Percentiles rank a stretch among this genome's conserved stretches.
These are phyloP conservation scores for Cheirogaleus major DNA, from an alignment of 2,797 vertebrate genomes.

Conservation along the genomic window DNA sequence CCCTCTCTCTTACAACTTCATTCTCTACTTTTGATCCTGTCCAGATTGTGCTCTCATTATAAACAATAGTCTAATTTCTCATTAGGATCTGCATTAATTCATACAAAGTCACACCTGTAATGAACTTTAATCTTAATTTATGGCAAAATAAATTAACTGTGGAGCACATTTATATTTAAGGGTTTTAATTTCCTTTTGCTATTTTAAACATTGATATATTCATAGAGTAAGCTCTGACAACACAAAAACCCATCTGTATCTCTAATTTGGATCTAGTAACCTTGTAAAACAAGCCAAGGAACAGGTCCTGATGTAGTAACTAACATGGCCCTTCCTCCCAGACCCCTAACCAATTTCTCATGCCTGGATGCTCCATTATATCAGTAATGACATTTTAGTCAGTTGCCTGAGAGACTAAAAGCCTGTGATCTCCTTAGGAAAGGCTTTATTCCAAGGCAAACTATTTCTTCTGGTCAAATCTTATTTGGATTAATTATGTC, in stretches of 20 bases:
- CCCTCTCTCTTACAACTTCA: constrained; percentile 42
- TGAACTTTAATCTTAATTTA: constrained; percentile 24
- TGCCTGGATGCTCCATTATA: not conserved
- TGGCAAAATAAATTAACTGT: constrained; percentile 8
- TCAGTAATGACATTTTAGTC: not conserved
- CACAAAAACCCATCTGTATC: not conserved
- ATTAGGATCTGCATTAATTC: not conserved
- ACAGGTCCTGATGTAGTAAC: not conserved
- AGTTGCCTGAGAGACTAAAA: not conserved
- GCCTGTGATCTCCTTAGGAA: constrained; percentile 1
- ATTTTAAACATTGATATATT: constrained; percentile 15
- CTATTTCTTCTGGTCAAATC: constrained; percentile 42
- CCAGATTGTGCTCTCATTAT: constrained; percentile 18
- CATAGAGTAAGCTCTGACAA: constrained; percentile 42
- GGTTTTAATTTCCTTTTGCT: constrained; percentile 30
- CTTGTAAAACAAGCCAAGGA: constrained; percentile 23
- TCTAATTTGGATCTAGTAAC: not conserved
- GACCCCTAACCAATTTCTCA: not conserved
- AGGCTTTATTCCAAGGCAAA: constrained; percentile 39
- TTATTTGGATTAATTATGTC: constrained; percentile 9
- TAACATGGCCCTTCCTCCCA: not conserved
- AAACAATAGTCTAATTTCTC: constrained; percentile 44
- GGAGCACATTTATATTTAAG: not conserved
- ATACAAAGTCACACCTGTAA: not conserved
- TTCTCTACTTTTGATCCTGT: constrained; percentile 41